A percentile compares a stretch with the other conserved stretches of the same genome.
phyloP scores from a whole-genome alignment of 2,888 invertebrate species.

The Stenolophus ochropezus region DNA sequence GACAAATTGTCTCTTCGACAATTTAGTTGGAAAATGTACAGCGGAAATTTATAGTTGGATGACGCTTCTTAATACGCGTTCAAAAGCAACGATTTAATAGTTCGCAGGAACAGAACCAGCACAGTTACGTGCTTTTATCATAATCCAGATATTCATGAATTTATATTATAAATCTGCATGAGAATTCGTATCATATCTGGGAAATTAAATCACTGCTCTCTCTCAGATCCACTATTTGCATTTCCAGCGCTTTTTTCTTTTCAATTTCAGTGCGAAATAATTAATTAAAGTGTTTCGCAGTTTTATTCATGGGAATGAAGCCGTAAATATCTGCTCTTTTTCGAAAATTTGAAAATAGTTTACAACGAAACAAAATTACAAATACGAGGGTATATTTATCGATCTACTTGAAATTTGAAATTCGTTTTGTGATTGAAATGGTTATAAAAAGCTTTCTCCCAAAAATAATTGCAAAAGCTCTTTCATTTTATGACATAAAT shows the following conservation, averaged over 20 bases:
- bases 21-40: constrained; percentile 28
- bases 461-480: constrained; percentile 35
- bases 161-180: constrained; percentile 24
- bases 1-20: constrained; percentile 38
- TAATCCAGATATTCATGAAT: constrained; percentile 35
- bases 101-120: constrained; percentile 12
- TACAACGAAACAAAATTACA: neutral
- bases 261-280: neutral
- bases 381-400: neutral
- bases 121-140: constrained; percentile 28
- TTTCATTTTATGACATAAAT: constrained; percentile 40
- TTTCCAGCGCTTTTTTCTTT: neutral
- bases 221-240: neutral
- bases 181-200: neutral
- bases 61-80: constrained; percentile 2
- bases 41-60: constrained; percentile 27
- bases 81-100: constrained; percentile 11
- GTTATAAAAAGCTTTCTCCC: constrained; percentile 32
- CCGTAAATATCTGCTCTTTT: neutral
- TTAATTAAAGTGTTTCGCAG: neutral
- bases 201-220: constrained; percentile 9
- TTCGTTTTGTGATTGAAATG: constrained; percentile 38
- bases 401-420: constrained; percentile 22
- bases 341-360: neutral
- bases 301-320: neutral